A percentile compares a stretch with the other conserved stretches of the same genome.
Evolutionary conservation across 2,113 vertebrate species (phyloP).

Genomic region (Centropus unirufus): DNA sequence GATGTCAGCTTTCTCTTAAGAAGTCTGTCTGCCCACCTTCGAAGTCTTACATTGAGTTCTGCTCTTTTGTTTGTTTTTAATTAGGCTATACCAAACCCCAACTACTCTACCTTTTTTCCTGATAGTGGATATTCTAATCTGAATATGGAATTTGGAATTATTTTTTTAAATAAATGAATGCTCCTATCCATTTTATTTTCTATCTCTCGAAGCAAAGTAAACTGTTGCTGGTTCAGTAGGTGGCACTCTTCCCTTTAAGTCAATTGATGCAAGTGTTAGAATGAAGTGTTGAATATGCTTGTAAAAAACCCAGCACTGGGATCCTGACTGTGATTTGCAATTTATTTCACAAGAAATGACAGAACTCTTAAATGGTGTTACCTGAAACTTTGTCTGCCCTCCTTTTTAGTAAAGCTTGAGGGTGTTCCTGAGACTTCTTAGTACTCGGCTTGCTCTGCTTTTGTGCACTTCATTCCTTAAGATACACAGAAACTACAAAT

Average conservation of each 20-base stretch:
- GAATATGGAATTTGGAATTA: not conserved
- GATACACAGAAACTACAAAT: not conserved
- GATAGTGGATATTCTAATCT: not conserved
- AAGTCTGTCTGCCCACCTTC: not conserved
- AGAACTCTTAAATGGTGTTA: not conserved
- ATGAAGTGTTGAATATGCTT: not conserved
- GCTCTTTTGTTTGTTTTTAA: not conserved
- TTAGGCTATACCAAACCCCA: not conserved
- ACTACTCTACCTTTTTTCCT: not conserved
- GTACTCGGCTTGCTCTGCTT: not conserved
- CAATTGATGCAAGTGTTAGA: conserved; percentile 1
- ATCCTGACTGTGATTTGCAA: not conserved
- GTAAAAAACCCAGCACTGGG: not conserved
- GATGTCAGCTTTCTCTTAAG: conserved; percentile 48
- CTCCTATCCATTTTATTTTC: not conserved
- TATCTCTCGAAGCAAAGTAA: not conserved
- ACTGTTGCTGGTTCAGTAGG: conserved; percentile 66
- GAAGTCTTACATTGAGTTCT: not conserved
- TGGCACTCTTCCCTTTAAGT: conserved; percentile 75
- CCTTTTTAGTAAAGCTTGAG: not conserved
- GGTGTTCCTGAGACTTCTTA: not conserved
- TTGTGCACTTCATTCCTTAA: not conserved
- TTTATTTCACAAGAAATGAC: not conserved
- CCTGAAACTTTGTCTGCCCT: not conserved
- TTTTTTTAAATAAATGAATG: not conserved